Base-by-base conservation (phyloP, 2,888 invertebrate species). In the Drosophila kambysellisi region DNA sequence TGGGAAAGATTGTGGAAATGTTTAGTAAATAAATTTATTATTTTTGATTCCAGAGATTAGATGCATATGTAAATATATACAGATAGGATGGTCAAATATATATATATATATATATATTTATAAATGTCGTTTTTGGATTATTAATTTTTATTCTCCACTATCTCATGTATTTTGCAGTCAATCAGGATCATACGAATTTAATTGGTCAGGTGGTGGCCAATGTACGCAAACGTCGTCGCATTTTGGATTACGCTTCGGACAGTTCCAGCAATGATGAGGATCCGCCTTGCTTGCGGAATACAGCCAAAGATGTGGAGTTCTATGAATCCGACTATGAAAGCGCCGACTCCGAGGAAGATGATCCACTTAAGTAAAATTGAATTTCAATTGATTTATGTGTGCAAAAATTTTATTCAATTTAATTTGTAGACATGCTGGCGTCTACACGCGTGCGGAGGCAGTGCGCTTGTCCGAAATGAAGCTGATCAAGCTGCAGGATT, bases 391-490 rank as follows among this genome's bases (percentile, higher is more conserved):
- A 4, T 4, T 35, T 8, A 3, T 32, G 0, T 12, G 2, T 9
- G 15, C 9, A 9, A 20, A 33, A 43, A 11, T 32, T 11, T 15
- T 11, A 50, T 5, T n/a, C 0, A 43, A 35, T 4, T 50, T 46
- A 7, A 17, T 89, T 93, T 93, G 56, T 93, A 98, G 98, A 93
- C 96, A 97, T 91, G 97, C 98, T 0, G 97, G 97, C 15, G 96
- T 98, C 0, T 98, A 96, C 92, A 98, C 98, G 0, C 96, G 97
- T 0, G 97, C 98, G 89, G 98, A 98, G 92, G 97, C 97, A 0
- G 96, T 97, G 6, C 94, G 95, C 35, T 95, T 97, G 39, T 95
- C 97, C 0, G 95, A 96, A 82, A 95, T 96, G 63, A 96, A 97
- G 80, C 93, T 98, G 52, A 95, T 96, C 17, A 94, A 96, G 52